These are phyloP conservation scores for Elachura formosa DNA, from an alignment of 2,113 vertebrate genomes.

Conservation along the genomic window DNA sequence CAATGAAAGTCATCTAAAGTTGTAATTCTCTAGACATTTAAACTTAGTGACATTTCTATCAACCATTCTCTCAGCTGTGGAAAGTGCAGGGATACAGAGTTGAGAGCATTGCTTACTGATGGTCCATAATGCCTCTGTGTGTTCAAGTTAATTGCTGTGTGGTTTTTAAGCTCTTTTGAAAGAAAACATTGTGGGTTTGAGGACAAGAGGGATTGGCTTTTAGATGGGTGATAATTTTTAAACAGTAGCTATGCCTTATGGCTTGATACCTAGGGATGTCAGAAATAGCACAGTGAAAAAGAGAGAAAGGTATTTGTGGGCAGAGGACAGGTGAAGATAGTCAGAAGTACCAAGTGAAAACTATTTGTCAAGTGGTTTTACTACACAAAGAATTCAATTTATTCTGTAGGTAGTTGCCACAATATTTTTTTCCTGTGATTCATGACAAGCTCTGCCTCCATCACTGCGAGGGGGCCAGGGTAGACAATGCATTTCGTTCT, in stretches of 20 bases:
- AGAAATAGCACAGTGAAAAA: neutral
- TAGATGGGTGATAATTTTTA: neutral
- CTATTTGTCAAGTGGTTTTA: slow-evolving; percentile 1
- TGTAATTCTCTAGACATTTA: neutral
- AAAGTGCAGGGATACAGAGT: neutral
- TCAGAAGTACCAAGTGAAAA: neutral
- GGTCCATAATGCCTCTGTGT: neutral
- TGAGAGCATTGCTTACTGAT: neutral
- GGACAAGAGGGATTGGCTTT: neutral
- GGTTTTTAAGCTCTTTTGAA: neutral
- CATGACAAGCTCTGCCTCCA: neutral
- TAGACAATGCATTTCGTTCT: neutral
- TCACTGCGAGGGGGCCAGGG: neutral
- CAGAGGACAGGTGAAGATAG: neutral
- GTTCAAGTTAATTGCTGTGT: neutral
- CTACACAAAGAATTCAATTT: neutral
- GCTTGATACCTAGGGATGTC: neutral
- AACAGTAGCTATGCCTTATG: neutral
- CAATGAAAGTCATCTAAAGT: neutral
- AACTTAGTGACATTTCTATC: neutral
- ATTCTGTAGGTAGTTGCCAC: neutral
- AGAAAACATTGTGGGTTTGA: neutral
- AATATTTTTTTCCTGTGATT: neutral
- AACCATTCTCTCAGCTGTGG: neutral
- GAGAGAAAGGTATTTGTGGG: neutral